Conservation (phyloP, 1,140 invertebrate species). For the Acromyrmex heyeri region DNA sequence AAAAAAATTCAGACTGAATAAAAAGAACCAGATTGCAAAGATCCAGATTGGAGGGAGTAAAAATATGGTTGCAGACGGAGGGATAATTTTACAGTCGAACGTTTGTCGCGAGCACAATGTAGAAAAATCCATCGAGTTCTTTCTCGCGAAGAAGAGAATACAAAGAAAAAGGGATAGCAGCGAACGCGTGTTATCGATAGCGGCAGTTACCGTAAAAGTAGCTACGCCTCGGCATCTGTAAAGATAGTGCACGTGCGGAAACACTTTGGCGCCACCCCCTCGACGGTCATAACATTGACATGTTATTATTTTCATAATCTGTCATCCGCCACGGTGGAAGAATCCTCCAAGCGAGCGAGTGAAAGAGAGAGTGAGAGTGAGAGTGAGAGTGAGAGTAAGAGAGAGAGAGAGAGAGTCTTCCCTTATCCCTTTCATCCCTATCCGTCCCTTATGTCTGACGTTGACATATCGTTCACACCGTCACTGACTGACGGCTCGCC, state of each 20-base stretch:
- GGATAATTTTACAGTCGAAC: neutral
- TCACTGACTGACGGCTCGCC: slow-evolving; percentile 65
- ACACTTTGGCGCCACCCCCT: slow-evolving; percentile 20
- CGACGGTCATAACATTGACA: slow-evolving; percentile 53
- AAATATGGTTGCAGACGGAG: no score
- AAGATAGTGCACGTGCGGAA: slow-evolving; percentile 10
- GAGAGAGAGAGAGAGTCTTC: neutral
- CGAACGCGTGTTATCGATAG: slow-evolving; percentile 12
- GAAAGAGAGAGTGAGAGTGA: neutral
- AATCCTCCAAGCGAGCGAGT: slow-evolving; percentile 7
- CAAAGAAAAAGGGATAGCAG: neutral
- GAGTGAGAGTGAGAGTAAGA: no score
- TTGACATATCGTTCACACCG: slow-evolving; percentile 63
- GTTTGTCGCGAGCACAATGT: neutral
- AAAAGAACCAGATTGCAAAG: no score
- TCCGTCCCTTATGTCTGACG: slow-evolving; percentile 55
- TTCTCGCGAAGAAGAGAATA: neutral
- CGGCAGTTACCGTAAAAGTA: neutral
- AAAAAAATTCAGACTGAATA: no score
- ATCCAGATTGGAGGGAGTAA: no score
- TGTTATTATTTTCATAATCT: slow-evolving; percentile 68
- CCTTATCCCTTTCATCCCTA: slow-evolving; percentile 55
- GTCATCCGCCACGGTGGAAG: slow-evolving; percentile 39
- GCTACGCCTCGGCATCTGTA: neutral
- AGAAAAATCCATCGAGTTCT: neutral